Conservation (phyloP, 2,888 invertebrate species). For the Pterobdella sp. region DNA sequence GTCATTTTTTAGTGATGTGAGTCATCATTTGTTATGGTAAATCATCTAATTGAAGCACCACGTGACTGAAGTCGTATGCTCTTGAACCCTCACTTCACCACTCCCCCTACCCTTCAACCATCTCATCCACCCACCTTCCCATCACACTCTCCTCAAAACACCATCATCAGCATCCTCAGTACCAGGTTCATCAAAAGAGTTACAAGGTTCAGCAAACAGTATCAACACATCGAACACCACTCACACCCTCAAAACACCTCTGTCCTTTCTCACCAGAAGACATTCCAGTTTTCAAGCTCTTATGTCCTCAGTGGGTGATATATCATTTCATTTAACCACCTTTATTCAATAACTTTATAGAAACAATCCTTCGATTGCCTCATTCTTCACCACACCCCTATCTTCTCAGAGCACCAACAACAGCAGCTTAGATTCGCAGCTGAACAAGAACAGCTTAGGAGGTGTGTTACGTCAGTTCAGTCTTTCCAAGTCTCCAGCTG, state of each 20-base stretch:
- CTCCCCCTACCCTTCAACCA: neutral
- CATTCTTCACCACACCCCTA: neutral
- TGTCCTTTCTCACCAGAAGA: conserved; percentile 12
- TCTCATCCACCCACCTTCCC: neutral
- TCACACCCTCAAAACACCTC: conserved; percentile 14
- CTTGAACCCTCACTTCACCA: too few relatives aligned
- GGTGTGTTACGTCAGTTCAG: neutral
- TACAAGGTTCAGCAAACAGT: neutral
- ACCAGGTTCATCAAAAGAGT: conserved; percentile 24
- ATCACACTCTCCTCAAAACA: neutral
- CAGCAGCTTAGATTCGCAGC: neutral
- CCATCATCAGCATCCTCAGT: conserved; percentile 17
- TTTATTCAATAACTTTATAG: neutral
- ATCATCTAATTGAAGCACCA: too few relatives aligned
- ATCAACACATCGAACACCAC: conserved; percentile 6
- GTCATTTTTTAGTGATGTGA: neutral
- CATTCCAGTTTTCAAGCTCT: conserved; percentile 28
- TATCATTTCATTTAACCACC: neutral
- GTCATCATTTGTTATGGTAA: too few relatives aligned
- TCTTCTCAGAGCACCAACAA: neutral
- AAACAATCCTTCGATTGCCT: neutral
- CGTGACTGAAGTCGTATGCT: too few relatives aligned
- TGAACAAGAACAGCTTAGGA: conserved; percentile 2
- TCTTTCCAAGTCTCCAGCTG: too few relatives aligned
- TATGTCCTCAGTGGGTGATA: conserved; percentile 3